Base-by-base conservation (phyloP, 2,113 vertebrate genomes). In the Shinisaurus crocodilurus region DNA sequence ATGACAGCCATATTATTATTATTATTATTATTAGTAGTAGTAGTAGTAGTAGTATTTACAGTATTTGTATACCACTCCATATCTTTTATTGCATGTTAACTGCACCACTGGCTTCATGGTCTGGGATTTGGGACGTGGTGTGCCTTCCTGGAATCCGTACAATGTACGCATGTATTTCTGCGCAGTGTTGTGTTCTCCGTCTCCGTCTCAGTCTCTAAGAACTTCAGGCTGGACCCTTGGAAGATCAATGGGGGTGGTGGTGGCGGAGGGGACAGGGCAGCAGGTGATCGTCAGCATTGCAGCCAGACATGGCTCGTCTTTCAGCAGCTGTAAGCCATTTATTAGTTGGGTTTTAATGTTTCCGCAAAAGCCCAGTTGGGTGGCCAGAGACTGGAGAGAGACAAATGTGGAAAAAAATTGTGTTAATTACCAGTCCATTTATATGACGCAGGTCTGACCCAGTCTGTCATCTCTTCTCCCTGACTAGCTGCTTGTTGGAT, bases 241-340 rank as follows among this genome's bases (percentile, higher is more conserved):
- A 63, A 57, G 85, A 89, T 89, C 88, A 88, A 77, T n/a, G 32
- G 82, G 70, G 82, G n/a, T n/a, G n/a, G n/a, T n/a, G 83, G 88
- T 72, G 81, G 37, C 43, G 16, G 63, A n/a, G 50, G 80, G 50
- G 2, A 6, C 57, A 23, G 50, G 50, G n/a, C 34, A 89, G 13
- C 0, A 0, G 88, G 13, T 0, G 0, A 89, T 90, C 85, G 65
- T 93, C 92, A 82, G 32, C 13, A 82, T 91, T 57, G 63, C 88
- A 60, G 3, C 91, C 96, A 95, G 92, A 37, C 87, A n/a, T 72
- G 65, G 90, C 54, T 88, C 0, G 0, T 92, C 95, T 94, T 91
- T 95, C 95, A 94, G 81, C 97, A 97, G 95, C 95, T 96, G 95
- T 1, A 48, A 91, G 81, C 88, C 95, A 93, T 95, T 95, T 95